Conservation (phyloP, 1,140 invertebrate genomes). For the Nasonia longicornis region DNA sequence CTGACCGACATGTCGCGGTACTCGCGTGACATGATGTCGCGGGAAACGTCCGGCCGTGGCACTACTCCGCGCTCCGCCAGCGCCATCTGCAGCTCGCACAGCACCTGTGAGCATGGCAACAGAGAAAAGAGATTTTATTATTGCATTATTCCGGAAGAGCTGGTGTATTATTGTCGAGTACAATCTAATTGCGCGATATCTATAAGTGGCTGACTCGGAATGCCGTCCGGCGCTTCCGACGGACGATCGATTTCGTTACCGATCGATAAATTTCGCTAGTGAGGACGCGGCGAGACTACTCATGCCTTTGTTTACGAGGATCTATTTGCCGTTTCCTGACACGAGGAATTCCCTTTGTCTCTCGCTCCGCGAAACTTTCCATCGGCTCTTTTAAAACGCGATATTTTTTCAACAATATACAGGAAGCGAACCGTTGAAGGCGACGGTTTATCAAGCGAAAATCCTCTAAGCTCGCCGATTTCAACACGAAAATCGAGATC, state of each 20-base stretch:
- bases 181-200: background rate
- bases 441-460: background rate
- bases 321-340: background rate
- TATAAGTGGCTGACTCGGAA: background rate
- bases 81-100: slow-evolving; percentile 72
- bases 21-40: slow-evolving; percentile 72
- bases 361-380: no score
- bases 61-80: slow-evolving; percentile 71
- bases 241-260: background rate
- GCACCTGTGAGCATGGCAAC: slow-evolving; percentile 61
- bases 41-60: slow-evolving; percentile 67
- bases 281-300: background rate
- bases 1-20: slow-evolving; percentile 64
- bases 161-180: background rate
- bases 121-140: background rate
- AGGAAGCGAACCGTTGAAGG: background rate
- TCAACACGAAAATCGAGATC: slow-evolving; percentile 35
- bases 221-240: background rate
- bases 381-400: background rate
- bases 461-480: slow-evolving; percentile 13
- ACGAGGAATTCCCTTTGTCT: background rate
- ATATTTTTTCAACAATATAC: background rate
- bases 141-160: background rate
- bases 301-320: no score
- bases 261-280: no score